phyloP scores from a whole-genome alignment of 2,113 vertebrate species.

The Apodemus speciosus region DNA sequence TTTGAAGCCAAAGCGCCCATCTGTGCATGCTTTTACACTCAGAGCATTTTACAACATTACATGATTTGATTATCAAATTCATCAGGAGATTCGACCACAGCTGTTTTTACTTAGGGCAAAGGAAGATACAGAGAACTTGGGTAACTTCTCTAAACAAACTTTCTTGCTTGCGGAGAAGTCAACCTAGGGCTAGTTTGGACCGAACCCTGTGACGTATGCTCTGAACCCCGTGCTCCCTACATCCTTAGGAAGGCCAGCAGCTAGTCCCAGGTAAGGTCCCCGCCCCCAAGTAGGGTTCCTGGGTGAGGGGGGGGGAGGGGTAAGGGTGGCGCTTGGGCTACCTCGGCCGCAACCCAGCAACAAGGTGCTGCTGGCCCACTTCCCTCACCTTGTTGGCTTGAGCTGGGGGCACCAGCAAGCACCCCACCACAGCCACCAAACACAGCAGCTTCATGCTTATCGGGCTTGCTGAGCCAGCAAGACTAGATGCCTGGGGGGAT shows the following conservation, averaged over 20 bases:
- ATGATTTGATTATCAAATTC: neutral
- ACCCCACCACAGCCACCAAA: conserved; percentile 73
- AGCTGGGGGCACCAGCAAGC: conserved; percentile 76
- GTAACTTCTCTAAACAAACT: neutral
- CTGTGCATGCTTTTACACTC: neutral
- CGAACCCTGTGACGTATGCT: neutral
- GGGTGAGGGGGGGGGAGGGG: neutral
- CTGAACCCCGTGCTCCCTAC: neutral
- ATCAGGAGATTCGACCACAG: neutral
- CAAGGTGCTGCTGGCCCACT: neutral
- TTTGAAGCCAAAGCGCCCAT: neutral
- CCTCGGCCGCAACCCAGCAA: neutral
- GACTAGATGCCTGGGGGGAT: conserved; percentile 54
- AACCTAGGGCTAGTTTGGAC: no score
- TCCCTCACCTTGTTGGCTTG: conserved; percentile 84
- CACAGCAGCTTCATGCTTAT: conserved; percentile 64
- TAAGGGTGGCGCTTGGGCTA: neutral
- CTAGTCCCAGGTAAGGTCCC: neutral
- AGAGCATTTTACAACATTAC: neutral
- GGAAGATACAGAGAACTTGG: neutral
- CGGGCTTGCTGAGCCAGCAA: conserved; percentile 50
- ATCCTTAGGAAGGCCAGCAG: neutral
- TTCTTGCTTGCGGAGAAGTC: neutral
- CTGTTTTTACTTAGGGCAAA: neutral
- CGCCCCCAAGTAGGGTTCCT: neutral